Evolutionary conservation across 2,888 invertebrate genomes (phyloP).

Genomic region (Ethmia dodecea): DNA sequence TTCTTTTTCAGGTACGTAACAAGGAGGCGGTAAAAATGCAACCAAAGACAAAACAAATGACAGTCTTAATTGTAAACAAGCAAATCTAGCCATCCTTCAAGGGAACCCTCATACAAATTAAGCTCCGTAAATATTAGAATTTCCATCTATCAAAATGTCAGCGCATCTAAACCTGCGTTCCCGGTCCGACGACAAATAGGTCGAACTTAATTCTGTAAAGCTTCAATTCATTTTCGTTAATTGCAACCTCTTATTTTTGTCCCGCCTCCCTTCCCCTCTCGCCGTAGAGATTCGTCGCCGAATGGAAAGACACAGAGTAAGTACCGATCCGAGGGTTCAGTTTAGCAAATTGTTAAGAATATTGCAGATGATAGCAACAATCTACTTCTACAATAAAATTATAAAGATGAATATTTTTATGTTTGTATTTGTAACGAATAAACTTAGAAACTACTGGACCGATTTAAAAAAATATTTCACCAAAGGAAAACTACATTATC

Average conservation of each 20-base stretch:
- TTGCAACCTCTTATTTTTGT: constrained; percentile 35
- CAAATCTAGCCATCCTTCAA: constrained; percentile 31
- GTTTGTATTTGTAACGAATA: too few relatives aligned
- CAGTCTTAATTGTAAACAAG: constrained; percentile 25
- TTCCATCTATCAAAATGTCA: constrained; percentile 49
- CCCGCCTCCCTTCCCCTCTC: constrained; percentile 21
- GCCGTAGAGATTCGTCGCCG: constrained; percentile 1
- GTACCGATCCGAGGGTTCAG: too few relatives aligned
- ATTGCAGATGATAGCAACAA: too few relatives aligned
- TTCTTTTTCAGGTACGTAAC: constrained; percentile 8
- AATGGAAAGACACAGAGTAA: too few relatives aligned
- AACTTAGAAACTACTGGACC: too few relatives aligned
- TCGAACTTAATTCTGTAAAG: constrained; percentile 44
- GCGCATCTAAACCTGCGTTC: constrained; percentile 31
- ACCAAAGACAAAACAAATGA: constrained; percentile 2
- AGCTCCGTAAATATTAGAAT: constrained; percentile 42
- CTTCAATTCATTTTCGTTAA: constrained; percentile 57
- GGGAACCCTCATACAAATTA: constrained; percentile 42
- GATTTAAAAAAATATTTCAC: too few relatives aligned
- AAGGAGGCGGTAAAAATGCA: constrained; percentile 1
- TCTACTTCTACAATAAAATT: too few relatives aligned
- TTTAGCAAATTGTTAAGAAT: too few relatives aligned
- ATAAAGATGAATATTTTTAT: too few relatives aligned
- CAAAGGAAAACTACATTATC: too few relatives aligned
- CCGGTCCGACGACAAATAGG: constrained; percentile 41